A percentile compares a stretch with the other conserved stretches of the same genome.
Conservation (phyloP, 2,113 vertebrate species). For the Lophochroa leadbeateri region DNA sequence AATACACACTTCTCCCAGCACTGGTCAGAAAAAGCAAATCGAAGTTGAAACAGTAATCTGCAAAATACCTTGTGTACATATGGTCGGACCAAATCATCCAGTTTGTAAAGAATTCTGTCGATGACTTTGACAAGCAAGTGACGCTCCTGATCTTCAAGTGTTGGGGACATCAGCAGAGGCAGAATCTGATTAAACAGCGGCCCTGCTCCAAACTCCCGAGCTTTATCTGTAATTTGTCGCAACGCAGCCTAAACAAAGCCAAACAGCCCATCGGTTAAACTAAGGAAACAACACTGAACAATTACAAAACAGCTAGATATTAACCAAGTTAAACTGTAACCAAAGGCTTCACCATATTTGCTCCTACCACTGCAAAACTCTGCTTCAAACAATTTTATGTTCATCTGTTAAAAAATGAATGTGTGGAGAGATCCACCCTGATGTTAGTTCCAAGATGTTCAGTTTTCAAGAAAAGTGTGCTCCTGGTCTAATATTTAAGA, state of each 20-base stretch:
- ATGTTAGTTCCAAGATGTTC: neutral
- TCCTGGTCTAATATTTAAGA: neutral
- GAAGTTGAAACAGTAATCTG: neutral
- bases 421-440: neutral
- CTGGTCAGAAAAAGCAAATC: neutral
- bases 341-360: neutral
- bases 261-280: neutral
- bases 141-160: constrained; percentile 96
- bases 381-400: neutral
- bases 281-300: neutral
- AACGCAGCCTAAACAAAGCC: constrained; percentile 84
- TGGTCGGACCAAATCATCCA: constrained; percentile 96
- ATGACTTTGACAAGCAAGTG: constrained; percentile 99
- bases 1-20: neutral
- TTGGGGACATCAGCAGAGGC: constrained; percentile 96
- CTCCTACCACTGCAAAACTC: neutral
- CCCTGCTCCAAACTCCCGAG: constrained; percentile 95
- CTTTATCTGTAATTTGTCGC: constrained; percentile 97
- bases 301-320: neutral
- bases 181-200: constrained; percentile 98
- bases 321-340: neutral
- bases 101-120: constrained; percentile 96
- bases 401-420: neutral
- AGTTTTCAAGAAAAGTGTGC: neutral
- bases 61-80: constrained; percentile 94